Percentiles rank a stretch among this genome's conserved stretches.
These are phyloP conservation scores for Mola mola DNA, from an alignment of 2,113 vertebrate species.

Conservation along the genomic window DNA sequence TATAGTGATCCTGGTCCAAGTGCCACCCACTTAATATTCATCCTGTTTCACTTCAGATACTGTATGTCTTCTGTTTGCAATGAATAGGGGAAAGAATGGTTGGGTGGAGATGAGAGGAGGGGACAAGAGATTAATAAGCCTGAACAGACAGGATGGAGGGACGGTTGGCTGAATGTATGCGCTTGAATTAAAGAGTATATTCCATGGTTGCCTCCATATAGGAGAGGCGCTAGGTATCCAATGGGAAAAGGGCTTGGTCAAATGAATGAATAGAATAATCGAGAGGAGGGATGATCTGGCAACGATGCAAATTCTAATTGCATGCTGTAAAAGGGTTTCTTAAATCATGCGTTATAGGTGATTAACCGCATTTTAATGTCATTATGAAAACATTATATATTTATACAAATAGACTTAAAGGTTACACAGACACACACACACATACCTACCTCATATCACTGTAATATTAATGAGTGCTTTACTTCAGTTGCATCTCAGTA, in stretches of 20 bases:
- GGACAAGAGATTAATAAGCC: slow-evolving; percentile 50
- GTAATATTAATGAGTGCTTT: not conserved
- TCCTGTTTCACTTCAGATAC: slow-evolving; percentile 65
- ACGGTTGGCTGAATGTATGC: slow-evolving; percentile 26
- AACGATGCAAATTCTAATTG: too few relatives aligned
- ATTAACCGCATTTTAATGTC: too few relatives aligned
- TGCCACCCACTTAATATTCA: slow-evolving; percentile 65
- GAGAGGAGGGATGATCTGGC: slow-evolving; percentile 20
- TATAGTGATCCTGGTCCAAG: slow-evolving; percentile 42
- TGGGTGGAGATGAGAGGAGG: slow-evolving; percentile 44
- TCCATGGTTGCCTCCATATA: slow-evolving; percentile 21
- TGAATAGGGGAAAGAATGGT: slow-evolving; percentile 53
- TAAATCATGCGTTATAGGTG: too few relatives aligned
- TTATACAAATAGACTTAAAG: too few relatives aligned
- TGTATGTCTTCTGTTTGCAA: slow-evolving; percentile 51
- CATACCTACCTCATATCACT: not conserved
- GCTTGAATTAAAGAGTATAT: slow-evolving; percentile 38
- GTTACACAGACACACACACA: too few relatives aligned
- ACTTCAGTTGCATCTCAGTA: not conserved
- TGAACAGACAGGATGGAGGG: slow-evolving; percentile 34
- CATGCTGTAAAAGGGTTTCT: too few relatives aligned
- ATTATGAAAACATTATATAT: too few relatives aligned
- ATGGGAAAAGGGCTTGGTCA: not conserved
- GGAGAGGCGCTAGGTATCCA: slow-evolving; percentile 27
- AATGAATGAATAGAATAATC: slow-evolving; percentile 32